Evolutionary conservation across 2,797 vertebrate species (phyloP).

Genomic region (Sternarchorhynchus goeldii): DNA sequence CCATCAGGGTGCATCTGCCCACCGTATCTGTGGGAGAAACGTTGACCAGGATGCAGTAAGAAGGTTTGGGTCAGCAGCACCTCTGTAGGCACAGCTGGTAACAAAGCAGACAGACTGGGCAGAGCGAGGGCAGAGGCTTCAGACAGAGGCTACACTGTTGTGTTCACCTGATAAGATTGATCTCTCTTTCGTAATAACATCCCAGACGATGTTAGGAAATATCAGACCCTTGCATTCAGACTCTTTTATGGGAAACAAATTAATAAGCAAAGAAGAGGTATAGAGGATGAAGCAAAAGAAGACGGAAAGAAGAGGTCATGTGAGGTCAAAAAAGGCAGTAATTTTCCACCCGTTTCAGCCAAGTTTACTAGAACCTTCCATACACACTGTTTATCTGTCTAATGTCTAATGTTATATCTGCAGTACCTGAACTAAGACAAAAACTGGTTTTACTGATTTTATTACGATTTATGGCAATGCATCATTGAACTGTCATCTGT

Average conservation of each 20-base stretch:
- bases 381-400: not conserved
- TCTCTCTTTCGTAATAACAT: not conserved
- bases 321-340: not conserved
- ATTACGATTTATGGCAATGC: too few species aligned
- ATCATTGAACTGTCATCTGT: too few species aligned
- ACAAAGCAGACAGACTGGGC: not conserved
- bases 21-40: conserved; percentile 59
- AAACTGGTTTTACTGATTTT: too few species aligned
- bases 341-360: not conserved
- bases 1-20: conserved; percentile 84
- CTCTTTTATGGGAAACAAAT: not conserved
- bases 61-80: conserved; percentile 48
- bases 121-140: not conserved
- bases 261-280: not conserved
- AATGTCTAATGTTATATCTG: too few species aligned
- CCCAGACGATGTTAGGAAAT: not conserved
- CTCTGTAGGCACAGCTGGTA: conserved; percentile 22
- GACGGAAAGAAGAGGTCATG: not conserved
- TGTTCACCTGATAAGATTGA: not conserved
- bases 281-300: not conserved
- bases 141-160: not conserved
- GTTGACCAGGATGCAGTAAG: conserved; percentile 57
- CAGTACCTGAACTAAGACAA: too few species aligned
- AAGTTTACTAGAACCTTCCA: not conserved
- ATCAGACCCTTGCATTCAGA: not conserved